A percentile compares a stretch with the other conserved stretches of the same genome.
These are phyloP conservation scores for Aurelia aurita DNA, from an alignment of 30 jellyfish, hydroid and myxozoan genomes.

Conservation along the genomic window DNA sequence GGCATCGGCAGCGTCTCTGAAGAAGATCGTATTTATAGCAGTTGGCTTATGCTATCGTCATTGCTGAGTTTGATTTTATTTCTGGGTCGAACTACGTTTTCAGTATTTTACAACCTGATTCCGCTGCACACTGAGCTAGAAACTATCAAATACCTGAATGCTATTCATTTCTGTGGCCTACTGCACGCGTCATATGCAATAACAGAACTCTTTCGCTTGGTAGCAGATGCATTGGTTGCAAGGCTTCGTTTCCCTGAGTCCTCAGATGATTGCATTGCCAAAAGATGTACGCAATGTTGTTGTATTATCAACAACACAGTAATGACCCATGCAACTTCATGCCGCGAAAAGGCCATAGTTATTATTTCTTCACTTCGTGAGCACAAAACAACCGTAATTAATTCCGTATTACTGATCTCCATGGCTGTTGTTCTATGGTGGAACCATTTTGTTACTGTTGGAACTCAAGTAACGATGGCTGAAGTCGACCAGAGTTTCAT, in stretches of 20 bases:
- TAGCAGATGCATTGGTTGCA: neutral
- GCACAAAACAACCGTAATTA: neutral
- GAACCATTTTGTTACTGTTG: conserved; percentile 34
- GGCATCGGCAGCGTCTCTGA: neutral
- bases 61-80: conserved; percentile 35
- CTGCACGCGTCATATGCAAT: conserved; percentile 68
- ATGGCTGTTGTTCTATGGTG: conserved; percentile 30
- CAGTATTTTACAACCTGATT: conserved; percentile 46
- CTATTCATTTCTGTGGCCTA: conserved; percentile 89
- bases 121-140: conserved; percentile 81
- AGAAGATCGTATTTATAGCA: conserved; percentile 12
- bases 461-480: conserved; percentile 50
- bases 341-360: neutral
- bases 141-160: conserved; percentile 57
- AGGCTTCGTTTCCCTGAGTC: neutral
- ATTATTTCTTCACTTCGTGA: neutral
- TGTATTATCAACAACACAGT: neutral
- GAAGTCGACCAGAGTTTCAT: conserved; percentile 54
- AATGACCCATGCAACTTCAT: neutral
- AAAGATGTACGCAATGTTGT: neutral
- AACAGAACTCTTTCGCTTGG: neutral
- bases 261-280: neutral
- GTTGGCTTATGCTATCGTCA: conserved; percentile 58
- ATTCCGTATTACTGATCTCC: conserved; percentile 2
- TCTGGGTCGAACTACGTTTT: conserved; percentile 75